Conservation (phyloP, 2,888 invertebrate species). For the Gastracanthus pulcherrimus region DNA sequence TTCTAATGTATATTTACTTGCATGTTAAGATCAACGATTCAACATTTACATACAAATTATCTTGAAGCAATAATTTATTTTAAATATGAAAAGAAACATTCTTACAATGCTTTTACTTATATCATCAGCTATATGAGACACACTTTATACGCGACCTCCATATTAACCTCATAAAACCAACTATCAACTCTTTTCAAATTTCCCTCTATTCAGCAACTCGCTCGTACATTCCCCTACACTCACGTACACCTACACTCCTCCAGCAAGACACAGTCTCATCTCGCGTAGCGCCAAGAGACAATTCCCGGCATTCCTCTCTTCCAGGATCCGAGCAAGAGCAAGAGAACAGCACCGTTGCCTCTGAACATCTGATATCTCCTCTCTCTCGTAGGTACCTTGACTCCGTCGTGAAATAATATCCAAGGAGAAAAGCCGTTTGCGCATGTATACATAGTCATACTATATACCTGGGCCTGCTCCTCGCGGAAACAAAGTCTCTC, state of each 20-base stretch:
- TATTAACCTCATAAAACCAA: neutral
- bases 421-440: constrained; percentile 20
- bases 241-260: neutral
- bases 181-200: neutral
- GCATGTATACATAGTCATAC: constrained; percentile 31
- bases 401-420: constrained; percentile 43
- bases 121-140: neutral
- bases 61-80: too few relatives aligned
- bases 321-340: too few relatives aligned
- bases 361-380: constrained; percentile 28
- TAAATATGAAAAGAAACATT: too few relatives aligned
- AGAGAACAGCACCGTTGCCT: neutral
- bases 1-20: too few relatives aligned
- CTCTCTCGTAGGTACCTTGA: neutral
- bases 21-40: too few relatives aligned
- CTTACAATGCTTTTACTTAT: too few relatives aligned
- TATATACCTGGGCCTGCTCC: neutral
- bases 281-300: neutral
- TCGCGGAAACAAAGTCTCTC: constrained; percentile 28
- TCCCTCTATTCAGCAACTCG: neutral
- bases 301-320: neutral
- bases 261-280: neutral
- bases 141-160: neutral
- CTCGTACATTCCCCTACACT: neutral
- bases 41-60: too few relatives aligned